Conservation (phyloP, 2,888 invertebrate species). For the Synergus laeviventris region DNA sequence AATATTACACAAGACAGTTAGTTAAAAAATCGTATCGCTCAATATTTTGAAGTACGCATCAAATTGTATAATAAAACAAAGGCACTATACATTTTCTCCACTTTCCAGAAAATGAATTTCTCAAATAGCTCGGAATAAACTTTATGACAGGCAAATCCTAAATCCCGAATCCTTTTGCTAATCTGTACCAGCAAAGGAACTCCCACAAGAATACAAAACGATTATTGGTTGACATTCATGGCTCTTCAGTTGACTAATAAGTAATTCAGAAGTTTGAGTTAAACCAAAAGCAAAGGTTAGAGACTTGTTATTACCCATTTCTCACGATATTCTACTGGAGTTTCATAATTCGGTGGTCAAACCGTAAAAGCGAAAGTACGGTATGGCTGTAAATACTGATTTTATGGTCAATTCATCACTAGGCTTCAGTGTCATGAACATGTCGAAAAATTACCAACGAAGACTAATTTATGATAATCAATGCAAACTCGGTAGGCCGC, state of each 20-base stretch:
- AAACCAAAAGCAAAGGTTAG: neutral
- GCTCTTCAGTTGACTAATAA: slow-evolving; percentile 7
- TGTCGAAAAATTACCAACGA: slow-evolving; percentile 17
- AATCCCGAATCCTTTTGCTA: neutral
- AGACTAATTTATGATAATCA: slow-evolving; percentile 6
- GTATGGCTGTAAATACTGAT: slow-evolving; percentile 24
- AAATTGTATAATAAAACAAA: neutral
- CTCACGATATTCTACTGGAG: slow-evolving; percentile 28
- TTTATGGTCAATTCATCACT: slow-evolving; percentile 24
- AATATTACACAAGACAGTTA: slow-evolving; percentile 8
- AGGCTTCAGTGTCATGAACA: slow-evolving; percentile 15
- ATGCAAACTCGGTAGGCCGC: slow-evolving; percentile 4
- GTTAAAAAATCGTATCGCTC: neutral
- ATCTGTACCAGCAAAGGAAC: neutral
- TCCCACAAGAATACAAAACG: neutral
- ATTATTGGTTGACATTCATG: slow-evolving; percentile 16
- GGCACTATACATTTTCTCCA: too few species aligned
- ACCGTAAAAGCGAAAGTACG: slow-evolving; percentile 8
- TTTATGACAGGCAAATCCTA: neutral
- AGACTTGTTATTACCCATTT: slow-evolving; percentile 24
- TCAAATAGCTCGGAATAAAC: neutral
- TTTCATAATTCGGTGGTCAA: slow-evolving; percentile 34
- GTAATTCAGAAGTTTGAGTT: slow-evolving; percentile 18
- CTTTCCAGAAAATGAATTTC: neutral
- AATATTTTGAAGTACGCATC: neutral